Percentiles rank a stretch among this genome's conserved stretches.
These are phyloP conservation scores for Pandion haliaetus DNA, from an alignment of 2,113 vertebrate genomes.

Conservation along the genomic window DNA sequence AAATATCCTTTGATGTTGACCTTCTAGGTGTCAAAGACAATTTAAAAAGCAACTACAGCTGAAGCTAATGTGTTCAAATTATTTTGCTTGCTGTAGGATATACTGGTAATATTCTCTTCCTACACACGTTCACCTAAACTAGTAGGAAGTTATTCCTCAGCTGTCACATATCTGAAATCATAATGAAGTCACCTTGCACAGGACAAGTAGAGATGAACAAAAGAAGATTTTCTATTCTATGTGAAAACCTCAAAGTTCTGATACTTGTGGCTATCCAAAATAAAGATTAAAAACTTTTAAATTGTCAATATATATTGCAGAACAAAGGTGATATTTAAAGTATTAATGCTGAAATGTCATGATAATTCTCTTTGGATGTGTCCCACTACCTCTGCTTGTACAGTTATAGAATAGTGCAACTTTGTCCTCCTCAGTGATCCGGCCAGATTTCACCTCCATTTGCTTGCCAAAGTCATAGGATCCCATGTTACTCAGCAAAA, in stretches of 20 bases:
- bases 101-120: background rate
- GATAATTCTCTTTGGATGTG: background rate
- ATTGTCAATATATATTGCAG: background rate
- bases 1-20: background rate
- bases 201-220: background rate
- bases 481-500: background rate
- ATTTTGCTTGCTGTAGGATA: background rate
- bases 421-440: background rate
- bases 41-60: background rate
- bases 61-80: background rate
- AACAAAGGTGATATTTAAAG: background rate
- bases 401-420: background rate
- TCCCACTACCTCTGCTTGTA: background rate
- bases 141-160: background rate
- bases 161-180: background rate
- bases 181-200: background rate
- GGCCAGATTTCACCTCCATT: background rate
- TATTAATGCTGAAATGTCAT: background rate
- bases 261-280: background rate
- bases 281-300: background rate
- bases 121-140: background rate
- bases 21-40: background rate
- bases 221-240: background rate
- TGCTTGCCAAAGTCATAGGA: background rate
- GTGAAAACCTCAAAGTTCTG: background rate